Base-by-base conservation (phyloP, 2,888 invertebrate genomes). In the Aphidoletes aphidimyza region DNA sequence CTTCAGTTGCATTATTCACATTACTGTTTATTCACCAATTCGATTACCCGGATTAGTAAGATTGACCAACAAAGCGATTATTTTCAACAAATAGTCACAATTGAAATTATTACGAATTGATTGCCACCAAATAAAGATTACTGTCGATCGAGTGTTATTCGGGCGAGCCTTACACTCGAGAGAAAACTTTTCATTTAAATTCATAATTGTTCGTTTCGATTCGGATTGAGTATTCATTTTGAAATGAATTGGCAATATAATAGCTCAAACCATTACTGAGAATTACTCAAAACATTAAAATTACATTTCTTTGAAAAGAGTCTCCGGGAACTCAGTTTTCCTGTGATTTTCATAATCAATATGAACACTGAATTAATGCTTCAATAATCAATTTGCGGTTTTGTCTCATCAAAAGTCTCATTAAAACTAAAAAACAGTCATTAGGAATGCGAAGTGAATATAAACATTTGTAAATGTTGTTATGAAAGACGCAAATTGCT, bases 91-190 rank as follows among this genome's bases (percentile, higher is more conserved):
- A n/a, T n/a, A n/a, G n/a, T n/a, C n/a, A n/a, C n/a, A n/a, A n/a
- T n/a, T n/a, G n/a, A n/a, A n/a, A n/a, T n/a, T n/a, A n/a, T 14
- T 8, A 14, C 1, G 2, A 69, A 30, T 69, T 69, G 30, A 69
- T 69, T 69, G 69, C 69, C 34, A 69, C 69, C 69, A 30, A 69
- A 69, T 30, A 69, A 30, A 69, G 69, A 69, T 14, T 17, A 30
- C 69, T 69, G 26, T 69, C 69, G 30, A 69, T 69, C 14, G 14
- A 9, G 6, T 6, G 6, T 42, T 42, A 6, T 42, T 42, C 14
- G 6, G 42, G 6, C 8, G 6, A 9, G 6, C 42, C 8, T 42
- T 42, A 9, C 42, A 42, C n/a, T n/a, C n/a, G n/a, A n/a, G n/a
- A n/a, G n/a, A 54, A 54, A 54, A 17, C 17, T 47, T 19, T 22